Evolutionary conservation across 2,113 vertebrate species (phyloP).

Genomic region (Coryphaenoides rupestris): DNA sequence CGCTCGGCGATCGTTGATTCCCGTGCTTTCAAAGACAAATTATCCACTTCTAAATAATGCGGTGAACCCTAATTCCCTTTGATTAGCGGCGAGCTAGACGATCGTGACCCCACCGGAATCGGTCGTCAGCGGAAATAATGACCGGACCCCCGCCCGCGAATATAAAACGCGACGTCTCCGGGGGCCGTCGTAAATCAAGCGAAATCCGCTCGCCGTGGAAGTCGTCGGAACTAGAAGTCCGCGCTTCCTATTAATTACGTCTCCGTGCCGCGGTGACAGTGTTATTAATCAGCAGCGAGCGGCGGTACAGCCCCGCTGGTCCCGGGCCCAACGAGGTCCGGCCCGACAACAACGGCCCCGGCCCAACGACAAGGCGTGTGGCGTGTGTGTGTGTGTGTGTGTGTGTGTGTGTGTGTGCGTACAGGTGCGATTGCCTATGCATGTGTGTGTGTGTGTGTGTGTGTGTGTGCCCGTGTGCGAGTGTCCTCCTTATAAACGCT

Average conservation of each 20-base stretch:
- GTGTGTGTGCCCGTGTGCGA: neutral
- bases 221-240: conserved; percentile 99
- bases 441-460: conserved; percentile 12
- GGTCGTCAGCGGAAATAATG: conserved; percentile 99
- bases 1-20: conserved; percentile 76
- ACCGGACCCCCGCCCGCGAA: conserved; percentile 98
- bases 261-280: conserved; percentile 98
- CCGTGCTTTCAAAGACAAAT: conserved; percentile 97
- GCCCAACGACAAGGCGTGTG: too few species aligned
- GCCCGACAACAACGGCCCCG: conserved; percentile 70
- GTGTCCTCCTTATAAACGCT: conserved; percentile 29
- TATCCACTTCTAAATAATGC: conserved; percentile 98
- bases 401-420: neutral
- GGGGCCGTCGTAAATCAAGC: conserved; percentile 99
- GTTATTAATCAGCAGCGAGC: conserved; percentile 99
- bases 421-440: neutral
- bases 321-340: conserved; percentile 82
- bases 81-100: conserved; percentile 99
- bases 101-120: conserved; percentile 99
- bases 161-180: conserved; percentile 99
- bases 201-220: conserved; percentile 99
- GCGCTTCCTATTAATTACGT: conserved; percentile 99
- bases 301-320: conserved; percentile 91
- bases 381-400: neutral
- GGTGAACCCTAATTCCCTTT: conserved; percentile 99